Conservation (phyloP, 2,888 invertebrate genomes). For the Eutolmus rufibarbis region DNA sequence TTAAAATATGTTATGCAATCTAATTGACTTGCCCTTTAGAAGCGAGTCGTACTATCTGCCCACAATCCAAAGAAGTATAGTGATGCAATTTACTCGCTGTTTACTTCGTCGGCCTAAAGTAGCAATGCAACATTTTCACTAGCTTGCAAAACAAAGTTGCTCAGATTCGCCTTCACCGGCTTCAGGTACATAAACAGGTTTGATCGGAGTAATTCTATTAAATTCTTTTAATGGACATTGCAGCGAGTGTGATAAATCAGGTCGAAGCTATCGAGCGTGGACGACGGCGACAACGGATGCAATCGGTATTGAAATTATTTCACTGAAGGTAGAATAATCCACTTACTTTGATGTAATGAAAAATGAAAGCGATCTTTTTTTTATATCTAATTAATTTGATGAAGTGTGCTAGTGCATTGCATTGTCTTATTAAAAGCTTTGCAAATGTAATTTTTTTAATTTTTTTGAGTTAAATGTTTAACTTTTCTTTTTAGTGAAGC, state of each 20-base stretch:
- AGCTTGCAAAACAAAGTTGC: background rate
- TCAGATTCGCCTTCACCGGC: background rate
- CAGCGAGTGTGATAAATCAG: background rate
- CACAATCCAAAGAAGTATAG: background rate
- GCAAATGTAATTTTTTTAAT: too few relatives aligned
- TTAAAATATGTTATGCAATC: background rate
- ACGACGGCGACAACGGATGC: background rate
- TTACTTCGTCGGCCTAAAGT: background rate
- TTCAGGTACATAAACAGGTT: background rate
- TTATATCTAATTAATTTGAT: background rate
- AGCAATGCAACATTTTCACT: background rate
- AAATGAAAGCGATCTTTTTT: background rate
- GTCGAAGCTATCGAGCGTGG: background rate
- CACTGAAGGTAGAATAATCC: background rate
- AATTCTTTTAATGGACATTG: background rate
- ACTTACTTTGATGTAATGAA: background rate
- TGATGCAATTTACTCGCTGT: background rate
- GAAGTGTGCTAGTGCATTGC: background rate
- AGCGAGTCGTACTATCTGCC: background rate
- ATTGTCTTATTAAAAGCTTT: too few relatives aligned
- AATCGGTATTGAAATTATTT: background rate
- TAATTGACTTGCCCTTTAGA: background rate
- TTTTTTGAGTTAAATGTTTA: too few relatives aligned
- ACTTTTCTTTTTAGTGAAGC: too few relatives aligned
- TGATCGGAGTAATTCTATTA: background rate